Percentiles rank a stretch among this genome's conserved stretches.
Conservation (phyloP, 1,140 invertebrate species). For the Mamestra configurata region DNA sequence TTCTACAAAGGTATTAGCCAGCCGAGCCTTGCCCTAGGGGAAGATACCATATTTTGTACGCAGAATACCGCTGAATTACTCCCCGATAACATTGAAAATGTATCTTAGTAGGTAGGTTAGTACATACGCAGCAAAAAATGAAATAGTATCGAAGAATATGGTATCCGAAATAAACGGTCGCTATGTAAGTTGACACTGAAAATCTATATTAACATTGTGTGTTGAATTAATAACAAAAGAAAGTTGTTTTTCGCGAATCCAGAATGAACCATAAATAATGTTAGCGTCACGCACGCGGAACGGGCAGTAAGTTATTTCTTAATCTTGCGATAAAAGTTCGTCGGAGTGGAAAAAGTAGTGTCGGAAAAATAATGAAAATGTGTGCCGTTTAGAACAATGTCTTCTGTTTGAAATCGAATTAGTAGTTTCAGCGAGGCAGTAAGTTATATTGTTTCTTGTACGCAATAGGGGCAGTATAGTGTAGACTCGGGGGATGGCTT, state of each 20-base stretch:
- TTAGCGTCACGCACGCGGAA: conserved; percentile 17
- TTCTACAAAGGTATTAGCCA: neutral
- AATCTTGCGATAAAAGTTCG: conserved; percentile 31
- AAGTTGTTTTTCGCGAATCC: conserved; percentile 20
- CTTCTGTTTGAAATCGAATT: conserved; percentile 8
- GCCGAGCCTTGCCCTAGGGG: neutral
- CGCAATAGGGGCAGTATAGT: conserved; percentile 10
- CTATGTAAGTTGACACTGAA: neutral
- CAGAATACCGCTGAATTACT: neutral
- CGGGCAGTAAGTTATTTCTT: conserved; percentile 27
- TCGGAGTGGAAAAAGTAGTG: neutral
- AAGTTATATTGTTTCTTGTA: conserved; percentile 16
- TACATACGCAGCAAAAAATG: neutral
- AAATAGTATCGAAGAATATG: neutral
- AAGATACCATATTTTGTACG: no score
- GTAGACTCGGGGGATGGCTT: conserved; percentile 33
- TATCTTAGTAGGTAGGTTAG: neutral
- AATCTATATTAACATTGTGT: neutral
- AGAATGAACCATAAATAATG: conserved; percentile 28
- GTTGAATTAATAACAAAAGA: conserved; percentile 7
- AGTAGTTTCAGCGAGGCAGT: conserved; percentile 8
- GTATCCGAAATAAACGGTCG: no score
- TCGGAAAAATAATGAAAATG: neutral
- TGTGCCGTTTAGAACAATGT: neutral
- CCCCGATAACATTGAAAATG: neutral